Evolutionary conservation across 2,113 vertebrate species (phyloP), one percentile per base, ranked within the genome.

Genomic region (Pedionomus torquatus): DNA sequence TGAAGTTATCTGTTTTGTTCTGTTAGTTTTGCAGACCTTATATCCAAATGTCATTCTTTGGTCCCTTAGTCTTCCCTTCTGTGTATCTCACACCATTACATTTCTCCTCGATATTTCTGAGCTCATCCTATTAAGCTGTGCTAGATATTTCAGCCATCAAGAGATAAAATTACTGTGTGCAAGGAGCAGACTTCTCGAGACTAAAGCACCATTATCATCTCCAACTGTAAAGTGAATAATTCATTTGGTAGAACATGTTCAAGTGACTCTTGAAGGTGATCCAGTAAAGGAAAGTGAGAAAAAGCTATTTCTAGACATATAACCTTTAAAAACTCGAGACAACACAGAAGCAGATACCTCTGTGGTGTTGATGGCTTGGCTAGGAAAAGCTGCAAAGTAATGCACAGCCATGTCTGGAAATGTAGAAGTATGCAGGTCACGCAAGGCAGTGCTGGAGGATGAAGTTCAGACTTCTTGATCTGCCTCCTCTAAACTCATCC

Each of bases 331-430:
- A 69, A 14, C 13, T 43, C 1, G 1, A 63, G 75, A 49, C 31
- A 77, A 60, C 30, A 58, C 41, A 81, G 80, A 54, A 83, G 46
- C 13, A 88, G 28, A 51, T 54, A 83, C 15, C n/a, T 80, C 37
- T 26, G 18, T 30, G 80, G 46, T 54, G 41, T 17, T 24, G 28
- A 13, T 37, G 58, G 4, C 14, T 58, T 78, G 41, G 13, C n/a
- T 18, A 54, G 43, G 39, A 84, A 78, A 75, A 19, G 7, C 21
- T 78, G 25, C 25, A 70, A 81, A 70, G 33, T 20, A 51, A 66
- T 43, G 49, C 41, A 51, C 19, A 70, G 6, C 12, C 1, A 1
- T 2, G 2, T 17, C 41, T 54, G n/a, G 18, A 0, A 1, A 33
- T 15, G 31, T 7, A 46, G 28, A 33, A 44, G 5, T 18, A n/a